A percentile compares a stretch with the other conserved stretches of the same genome.
phyloP scores from a whole-genome alignment of 1,140 invertebrate species.

The Drosophila grimshawi region DNA sequence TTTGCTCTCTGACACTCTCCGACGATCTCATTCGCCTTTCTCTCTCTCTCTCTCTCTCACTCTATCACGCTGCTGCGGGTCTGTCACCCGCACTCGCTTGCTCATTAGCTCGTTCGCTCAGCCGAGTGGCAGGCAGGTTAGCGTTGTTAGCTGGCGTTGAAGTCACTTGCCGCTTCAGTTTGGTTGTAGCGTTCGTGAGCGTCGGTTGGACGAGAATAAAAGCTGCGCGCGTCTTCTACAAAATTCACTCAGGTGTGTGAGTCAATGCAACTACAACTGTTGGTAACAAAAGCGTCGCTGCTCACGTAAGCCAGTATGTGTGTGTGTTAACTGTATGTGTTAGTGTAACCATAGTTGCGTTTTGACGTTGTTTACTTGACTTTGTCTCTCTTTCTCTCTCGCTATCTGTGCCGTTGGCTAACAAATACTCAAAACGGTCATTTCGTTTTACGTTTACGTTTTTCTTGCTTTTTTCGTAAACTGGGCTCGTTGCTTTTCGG shows the following conservation, averaged over 20 bases:
- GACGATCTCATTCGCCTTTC: not conserved
- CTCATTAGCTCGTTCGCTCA: not conserved
- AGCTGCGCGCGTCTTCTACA: conserved; percentile 63
- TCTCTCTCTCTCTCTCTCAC: not conserved
- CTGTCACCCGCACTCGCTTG: conserved; percentile 39
- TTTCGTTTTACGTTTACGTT: conserved; percentile 70
- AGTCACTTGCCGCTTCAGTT: conserved; percentile 42
- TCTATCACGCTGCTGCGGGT: not conserved
- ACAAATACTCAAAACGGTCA: conserved; percentile 71
- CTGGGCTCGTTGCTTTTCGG: conserved; percentile 53
- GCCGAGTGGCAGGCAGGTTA: conserved; percentile 11
- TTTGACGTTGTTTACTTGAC: conserved; percentile 56
- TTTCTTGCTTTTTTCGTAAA: conserved; percentile 48
- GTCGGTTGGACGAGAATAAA: conserved; percentile 47
- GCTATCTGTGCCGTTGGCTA: conserved; percentile 33
- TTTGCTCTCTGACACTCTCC: conserved; percentile 9
- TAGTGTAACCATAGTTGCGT: conserved; percentile 25
- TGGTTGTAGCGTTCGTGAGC: conserved; percentile 54
- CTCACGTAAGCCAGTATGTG: conserved; percentile 31
- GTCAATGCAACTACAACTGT: conserved; percentile 42
- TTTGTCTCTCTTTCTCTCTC: conserved; percentile 41
- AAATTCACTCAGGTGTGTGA: conserved; percentile 53
- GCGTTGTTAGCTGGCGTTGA: conserved; percentile 1
- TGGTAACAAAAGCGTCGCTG: conserved; percentile 64
- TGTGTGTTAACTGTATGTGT: conserved; percentile 67